These are phyloP conservation scores for Acanthisitta chloris DNA, from an alignment of 2,113 vertebrate genomes.

Conservation along the genomic window DNA sequence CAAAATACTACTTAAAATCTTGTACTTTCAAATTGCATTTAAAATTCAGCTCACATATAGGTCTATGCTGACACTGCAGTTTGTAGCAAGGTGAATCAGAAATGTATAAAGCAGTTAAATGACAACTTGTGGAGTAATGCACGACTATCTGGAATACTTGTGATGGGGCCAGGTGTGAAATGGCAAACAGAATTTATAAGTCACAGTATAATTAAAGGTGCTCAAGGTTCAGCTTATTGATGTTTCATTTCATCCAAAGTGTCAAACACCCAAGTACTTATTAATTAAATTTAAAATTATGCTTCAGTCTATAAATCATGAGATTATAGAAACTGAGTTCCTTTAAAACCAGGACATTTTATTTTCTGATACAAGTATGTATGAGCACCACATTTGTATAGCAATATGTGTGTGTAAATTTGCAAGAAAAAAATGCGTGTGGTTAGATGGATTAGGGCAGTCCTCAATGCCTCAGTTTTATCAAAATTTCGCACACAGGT, in stretches of 20 bases:
- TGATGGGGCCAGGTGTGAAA: background rate
- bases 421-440: background rate
- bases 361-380: background rate
- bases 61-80: background rate
- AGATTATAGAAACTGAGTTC: background rate
- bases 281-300: slow-evolving; percentile 16
- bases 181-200: background rate
- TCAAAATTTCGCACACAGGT: background rate
- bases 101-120: background rate
- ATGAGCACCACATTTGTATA: background rate
- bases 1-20: background rate
- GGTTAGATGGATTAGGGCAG: background rate
- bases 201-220: background rate
- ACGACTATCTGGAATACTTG: background rate
- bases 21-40: background rate
- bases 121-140: background rate
- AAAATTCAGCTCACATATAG: background rate
- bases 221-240: background rate
- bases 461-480: background rate
- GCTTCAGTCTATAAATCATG: background rate
- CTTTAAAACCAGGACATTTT: background rate
- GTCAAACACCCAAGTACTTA: background rate
- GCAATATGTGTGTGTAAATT: background rate
- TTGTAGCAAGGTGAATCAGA: background rate
- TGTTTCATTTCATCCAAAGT: background rate